Evolutionary conservation across 1,140 invertebrate genomes (phyloP), one percentile per base, ranked within the genome.

Genomic region (Megalopta genalis): DNA sequence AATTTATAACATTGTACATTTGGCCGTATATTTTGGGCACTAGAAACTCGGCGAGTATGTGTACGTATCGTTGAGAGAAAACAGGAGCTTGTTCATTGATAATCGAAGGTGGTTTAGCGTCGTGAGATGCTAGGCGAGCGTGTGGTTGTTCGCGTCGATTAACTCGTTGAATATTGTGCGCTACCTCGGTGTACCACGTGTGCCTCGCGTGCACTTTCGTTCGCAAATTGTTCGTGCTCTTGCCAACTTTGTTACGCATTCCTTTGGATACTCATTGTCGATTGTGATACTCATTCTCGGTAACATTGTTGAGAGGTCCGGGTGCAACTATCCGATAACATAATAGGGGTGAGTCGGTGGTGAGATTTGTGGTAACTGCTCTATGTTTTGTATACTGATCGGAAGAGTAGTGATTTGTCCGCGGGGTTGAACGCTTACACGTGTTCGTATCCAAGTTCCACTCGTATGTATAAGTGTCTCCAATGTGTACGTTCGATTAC

Each of bases 281-380:
- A 60, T 71, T 46, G 68, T 77, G 49, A 52, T 52, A 52, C 49
- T 21, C 16, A 63, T 77, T 63, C 62, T 52, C 57, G 66, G 46
- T 77, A 77, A 77, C 68, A 70, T 21, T 54, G 75, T 68, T 77
- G 1, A 69, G 37, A 9, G 42, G 14, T 72, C 37, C 49, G 32
- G 2, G 60, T 64, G 18, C 16, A 18, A 39, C 7, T 37, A n/a
- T 25, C 46, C 18, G 21, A n/a, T 78, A 85, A 84, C 49, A 52
- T 14, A 52, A 21, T 79, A 84, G 83, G 84, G 84, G 79, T 85
- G 80, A 82, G 71, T 81, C 62, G 76, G 80, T 74, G 83, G 67
- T 85, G 49, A 52, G 66, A 85, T 49, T 46, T 39, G 64, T 84
- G 82, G 83, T 57, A 57, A 57, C n/a, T n/a, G 77, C 46, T 80